Base-by-base conservation (phyloP, 2,797 vertebrate species). In the Platyrinchus mystaceus region DNA sequence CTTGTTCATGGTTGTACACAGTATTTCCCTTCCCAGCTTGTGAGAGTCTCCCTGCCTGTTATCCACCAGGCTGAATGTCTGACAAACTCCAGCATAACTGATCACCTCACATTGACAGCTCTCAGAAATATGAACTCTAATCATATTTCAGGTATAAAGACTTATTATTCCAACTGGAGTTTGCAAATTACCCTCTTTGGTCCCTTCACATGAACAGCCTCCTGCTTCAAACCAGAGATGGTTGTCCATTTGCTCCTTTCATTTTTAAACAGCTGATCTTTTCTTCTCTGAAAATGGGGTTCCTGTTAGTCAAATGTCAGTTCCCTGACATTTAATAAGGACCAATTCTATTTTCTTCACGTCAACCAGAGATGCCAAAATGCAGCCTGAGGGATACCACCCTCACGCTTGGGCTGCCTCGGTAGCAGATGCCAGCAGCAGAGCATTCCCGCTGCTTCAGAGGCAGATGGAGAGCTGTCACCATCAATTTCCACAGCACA, bases 41-140 rank as follows among this genome's bases (percentile, higher is more conserved):
- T 8, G 7, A 70, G 22, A 74, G 41, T n/a, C 44, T 85, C 49
- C 32, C 52, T 84, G 56, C 32, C 52, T 84, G 56, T 34, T 14
- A 32, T 86, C n/a, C 66, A 80, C 7, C 28, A 68, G 68, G 46
- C 49, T 63, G 56, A 63, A 37, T 49, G 49, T 60, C 41, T 83
- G 69, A 77, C 59, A 66, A 30, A 26, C 24, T 69, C 36, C 79
- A 83, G 82, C 44, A 74, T 66, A 77, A 13, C n/a, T 14, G 26
- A 74, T 37, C 63, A 55, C 34, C 60, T 46, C 56, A 64, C 0
- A 0, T 14, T 0, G 0, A 50, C 2, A 84, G 56, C 43, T 26
- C 66, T 46, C 66, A 71, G 37, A 53, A 77, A 75, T 34, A 62
- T 0, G 3, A 85, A n/a, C 44, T 5, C 1, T 87, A 63, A 80